phyloP scores from a whole-genome alignment of 2,888 invertebrate genomes.

The Apotomis capreana region DNA sequence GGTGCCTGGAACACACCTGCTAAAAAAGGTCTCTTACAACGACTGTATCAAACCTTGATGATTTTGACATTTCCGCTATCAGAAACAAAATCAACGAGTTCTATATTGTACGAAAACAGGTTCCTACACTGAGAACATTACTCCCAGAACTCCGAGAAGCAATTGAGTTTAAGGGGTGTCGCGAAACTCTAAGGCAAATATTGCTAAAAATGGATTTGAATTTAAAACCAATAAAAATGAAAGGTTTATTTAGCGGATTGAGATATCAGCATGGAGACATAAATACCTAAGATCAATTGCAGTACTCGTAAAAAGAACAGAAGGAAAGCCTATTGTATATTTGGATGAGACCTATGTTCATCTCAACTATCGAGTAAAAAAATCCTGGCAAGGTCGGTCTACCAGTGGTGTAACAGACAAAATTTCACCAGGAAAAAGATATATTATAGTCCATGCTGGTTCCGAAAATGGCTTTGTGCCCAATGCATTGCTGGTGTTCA shows the following conservation, averaged over 20 bases:
- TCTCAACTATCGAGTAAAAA: conserved; percentile 42
- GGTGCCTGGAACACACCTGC: not conserved
- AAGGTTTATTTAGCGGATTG: not conserved
- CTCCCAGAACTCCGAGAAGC: not conserved
- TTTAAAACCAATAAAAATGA: conserved; percentile 43
- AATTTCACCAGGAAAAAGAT: conserved; percentile 43
- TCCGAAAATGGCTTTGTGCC: conserved; percentile 44
- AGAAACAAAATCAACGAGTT: conserved; percentile 44
- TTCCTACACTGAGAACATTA: conserved; percentile 42
- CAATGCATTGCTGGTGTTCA: conserved; percentile 44
- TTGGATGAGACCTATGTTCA: conserved; percentile 43
- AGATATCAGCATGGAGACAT: conserved; percentile 36
- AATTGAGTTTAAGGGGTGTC: not conserved
- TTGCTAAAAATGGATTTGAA: conserved; percentile 38
- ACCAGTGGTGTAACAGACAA: conserved; percentile 38
- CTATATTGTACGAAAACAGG: conserved; percentile 44
- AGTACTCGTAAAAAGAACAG: conserved; percentile 16
- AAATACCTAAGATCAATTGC: conserved; percentile 6
- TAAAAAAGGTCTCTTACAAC: not conserved
- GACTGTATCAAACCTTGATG: not conserved
- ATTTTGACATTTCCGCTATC: not conserved
- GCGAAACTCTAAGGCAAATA: conserved; percentile 23
- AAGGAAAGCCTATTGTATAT: conserved; percentile 25
- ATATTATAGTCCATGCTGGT: conserved; percentile 46
- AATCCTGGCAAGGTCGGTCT: conserved; percentile 43